Evolutionary conservation across 2,113 vertebrate genomes (phyloP).

Genomic region (Psilopogon haemacephalus): DNA sequence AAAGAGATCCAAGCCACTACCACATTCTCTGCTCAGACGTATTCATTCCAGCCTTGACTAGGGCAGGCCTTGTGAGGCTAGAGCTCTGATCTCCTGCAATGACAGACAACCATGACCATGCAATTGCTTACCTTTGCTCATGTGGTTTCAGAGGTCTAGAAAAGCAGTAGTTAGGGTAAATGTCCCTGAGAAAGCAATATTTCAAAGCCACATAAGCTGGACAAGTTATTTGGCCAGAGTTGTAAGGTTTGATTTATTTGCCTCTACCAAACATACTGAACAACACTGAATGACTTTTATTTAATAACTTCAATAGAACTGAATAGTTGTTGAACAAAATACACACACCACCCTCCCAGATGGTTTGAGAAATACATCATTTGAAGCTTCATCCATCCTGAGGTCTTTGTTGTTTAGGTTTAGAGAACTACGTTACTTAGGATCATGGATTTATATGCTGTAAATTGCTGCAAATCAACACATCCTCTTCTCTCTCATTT

Average conservation of each 20-base stretch:
- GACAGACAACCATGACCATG: background rate
- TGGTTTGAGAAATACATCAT: background rate
- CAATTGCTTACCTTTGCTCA: background rate
- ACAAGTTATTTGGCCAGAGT: background rate
- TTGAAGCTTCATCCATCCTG: background rate
- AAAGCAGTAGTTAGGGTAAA: background rate
- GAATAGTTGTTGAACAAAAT: background rate
- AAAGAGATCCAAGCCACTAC: background rate
- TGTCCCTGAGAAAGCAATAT: background rate
- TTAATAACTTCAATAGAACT: background rate
- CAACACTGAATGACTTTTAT: background rate
- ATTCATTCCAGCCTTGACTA: background rate
- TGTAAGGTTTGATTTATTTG: conserved; percentile 15
- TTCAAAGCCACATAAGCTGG: background rate
- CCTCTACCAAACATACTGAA: background rate
- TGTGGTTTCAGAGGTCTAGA: background rate
- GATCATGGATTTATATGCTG: background rate
- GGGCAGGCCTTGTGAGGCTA: background rate
- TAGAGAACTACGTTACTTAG: background rate
- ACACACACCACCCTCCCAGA: background rate
- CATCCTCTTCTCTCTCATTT: rapidly evolving
- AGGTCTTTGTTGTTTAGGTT: background rate
- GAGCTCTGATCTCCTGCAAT: background rate
- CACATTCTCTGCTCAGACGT: background rate
- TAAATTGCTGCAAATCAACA: background rate